Evolutionary conservation across 2,113 vertebrate species (phyloP).

Genomic region (Syngnathus typhle): DNA sequence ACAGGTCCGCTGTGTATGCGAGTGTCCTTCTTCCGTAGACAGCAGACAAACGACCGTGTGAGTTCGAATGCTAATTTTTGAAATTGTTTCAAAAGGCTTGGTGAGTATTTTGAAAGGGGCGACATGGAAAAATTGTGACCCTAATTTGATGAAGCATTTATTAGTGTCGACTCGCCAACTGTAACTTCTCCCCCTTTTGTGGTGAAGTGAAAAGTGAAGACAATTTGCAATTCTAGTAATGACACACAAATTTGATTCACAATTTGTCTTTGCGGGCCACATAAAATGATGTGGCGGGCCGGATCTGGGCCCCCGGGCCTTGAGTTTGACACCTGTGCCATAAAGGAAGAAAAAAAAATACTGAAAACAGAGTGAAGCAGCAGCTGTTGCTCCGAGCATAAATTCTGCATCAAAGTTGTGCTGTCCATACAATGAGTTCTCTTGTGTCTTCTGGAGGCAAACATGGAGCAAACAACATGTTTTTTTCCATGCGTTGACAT

Average conservation of each 20-base stretch:
- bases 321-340: too few relatives aligned
- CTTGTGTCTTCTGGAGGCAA: constrained; percentile 14
- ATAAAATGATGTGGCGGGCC: too few relatives aligned
- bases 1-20: background rate
- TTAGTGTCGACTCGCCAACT: background rate
- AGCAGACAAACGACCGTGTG: background rate
- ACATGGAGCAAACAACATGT: constrained; percentile 16
- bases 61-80: background rate
- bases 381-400: constrained; percentile 18
- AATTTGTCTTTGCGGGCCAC: too few relatives aligned
- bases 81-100: background rate
- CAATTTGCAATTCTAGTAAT: too few relatives aligned
- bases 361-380: constrained; percentile 7
- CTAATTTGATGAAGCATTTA: too few relatives aligned
- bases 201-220: too few relatives aligned
- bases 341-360: background rate
- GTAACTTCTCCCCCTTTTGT: background rate
- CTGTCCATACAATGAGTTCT: constrained; percentile 18
- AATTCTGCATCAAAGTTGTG: constrained; percentile 20
- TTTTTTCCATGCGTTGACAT: background rate
- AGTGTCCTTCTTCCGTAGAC: constrained; percentile 5
- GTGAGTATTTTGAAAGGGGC: too few relatives aligned
- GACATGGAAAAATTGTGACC: too few relatives aligned
- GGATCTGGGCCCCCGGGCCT: too few relatives aligned
- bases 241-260: too few relatives aligned